Conservation (phyloP, 2,797 vertebrate genomes). For the Platyrinchus mystaceus region DNA sequence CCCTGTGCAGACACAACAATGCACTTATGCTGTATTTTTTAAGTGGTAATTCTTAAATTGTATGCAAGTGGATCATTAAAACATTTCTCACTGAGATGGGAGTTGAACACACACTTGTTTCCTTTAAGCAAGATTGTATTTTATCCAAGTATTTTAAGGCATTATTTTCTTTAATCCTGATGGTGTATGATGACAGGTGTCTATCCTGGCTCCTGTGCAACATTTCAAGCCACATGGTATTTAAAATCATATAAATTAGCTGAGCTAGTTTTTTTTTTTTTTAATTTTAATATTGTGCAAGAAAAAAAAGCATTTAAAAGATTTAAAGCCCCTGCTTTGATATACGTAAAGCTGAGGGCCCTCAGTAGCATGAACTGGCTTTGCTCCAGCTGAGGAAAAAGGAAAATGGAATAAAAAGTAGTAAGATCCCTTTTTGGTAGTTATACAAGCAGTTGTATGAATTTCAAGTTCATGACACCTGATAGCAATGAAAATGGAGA, state of each 20-base stretch:
- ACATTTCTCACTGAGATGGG: neutral
- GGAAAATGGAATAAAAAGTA: neutral
- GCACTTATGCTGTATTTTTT: neutral
- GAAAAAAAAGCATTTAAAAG: neutral
- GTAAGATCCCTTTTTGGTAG: neutral
- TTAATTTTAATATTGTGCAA: neutral
- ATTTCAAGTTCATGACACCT: conserved; percentile 8
- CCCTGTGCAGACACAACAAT: accelerated
- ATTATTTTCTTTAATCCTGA: neutral
- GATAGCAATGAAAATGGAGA: neutral
- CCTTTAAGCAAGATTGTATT: neutral
- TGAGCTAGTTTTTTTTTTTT: neutral
- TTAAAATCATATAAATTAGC: neutral
- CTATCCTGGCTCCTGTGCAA: neutral
- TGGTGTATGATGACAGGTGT: neutral
- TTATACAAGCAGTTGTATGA: neutral
- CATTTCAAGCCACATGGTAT: neutral
- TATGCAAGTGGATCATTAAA: neutral
- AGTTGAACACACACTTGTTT: neutral
- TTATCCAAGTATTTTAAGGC: neutral
- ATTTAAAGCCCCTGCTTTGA: neutral
- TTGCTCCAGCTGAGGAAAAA: neutral
- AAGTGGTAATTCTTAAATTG: neutral
- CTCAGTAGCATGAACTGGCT: neutral
- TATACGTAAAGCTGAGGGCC: neutral